Evolutionary conservation across 2,888 invertebrate genomes (phyloP).

Genomic region (Rhamnusium bicolor): DNA sequence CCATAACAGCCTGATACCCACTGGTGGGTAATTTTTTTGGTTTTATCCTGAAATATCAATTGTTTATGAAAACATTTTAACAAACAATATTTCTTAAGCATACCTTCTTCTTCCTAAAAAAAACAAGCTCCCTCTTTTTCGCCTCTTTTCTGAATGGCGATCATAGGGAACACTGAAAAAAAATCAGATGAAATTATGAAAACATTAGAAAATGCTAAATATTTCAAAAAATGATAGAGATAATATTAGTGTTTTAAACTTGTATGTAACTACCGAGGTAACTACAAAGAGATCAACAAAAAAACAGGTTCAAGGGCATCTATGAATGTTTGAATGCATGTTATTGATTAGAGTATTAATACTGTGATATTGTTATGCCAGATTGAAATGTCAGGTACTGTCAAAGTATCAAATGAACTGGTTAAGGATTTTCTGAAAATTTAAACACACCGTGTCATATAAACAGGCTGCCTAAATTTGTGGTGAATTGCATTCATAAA

Average conservation of each 20-base stretch:
- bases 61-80: neutral
- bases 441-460: no score
- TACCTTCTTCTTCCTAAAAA: conserved; percentile 93
- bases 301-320: no score
- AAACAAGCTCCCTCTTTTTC: conserved; percentile 91
- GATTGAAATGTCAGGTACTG: no score
- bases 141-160: conserved; percentile 87
- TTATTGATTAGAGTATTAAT: no score
- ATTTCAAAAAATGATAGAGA: neutral
- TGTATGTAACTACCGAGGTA: no score
- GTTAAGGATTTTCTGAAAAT: no score
- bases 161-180: conserved; percentile 76
- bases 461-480: no score
- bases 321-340: no score
- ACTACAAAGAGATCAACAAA: no score
- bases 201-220: neutral
- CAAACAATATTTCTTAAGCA: conserved; percentile 1
- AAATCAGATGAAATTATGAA: neutral
- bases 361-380: no score
- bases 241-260: neutral
- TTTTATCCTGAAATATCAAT: conserved; percentile 77
- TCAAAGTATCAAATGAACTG: no score
- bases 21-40: conserved; percentile 82
- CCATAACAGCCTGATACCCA: conserved; percentile 82
- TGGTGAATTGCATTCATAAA: no score